Percentiles rank a stretch among this genome's conserved stretches.
Evolutionary conservation across 2,113 vertebrate genomes (phyloP).

Genomic region (Hyperopisus bebe): DNA sequence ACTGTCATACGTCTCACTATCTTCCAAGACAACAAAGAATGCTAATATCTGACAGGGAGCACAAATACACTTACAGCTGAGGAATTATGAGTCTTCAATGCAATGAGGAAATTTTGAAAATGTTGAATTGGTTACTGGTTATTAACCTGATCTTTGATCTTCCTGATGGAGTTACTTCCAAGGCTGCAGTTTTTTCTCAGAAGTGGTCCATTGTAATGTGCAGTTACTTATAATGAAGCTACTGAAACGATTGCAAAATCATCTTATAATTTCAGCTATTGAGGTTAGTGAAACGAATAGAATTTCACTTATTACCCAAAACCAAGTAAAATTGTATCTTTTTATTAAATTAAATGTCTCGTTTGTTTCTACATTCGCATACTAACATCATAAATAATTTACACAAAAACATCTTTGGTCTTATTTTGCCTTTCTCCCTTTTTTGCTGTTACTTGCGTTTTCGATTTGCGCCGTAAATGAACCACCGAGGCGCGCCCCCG

Average conservation of each 20-base stretch:
- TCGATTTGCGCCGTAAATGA: background rate
- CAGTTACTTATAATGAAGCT: background rate
- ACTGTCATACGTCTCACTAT: background rate
- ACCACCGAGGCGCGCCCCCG: constrained; percentile 13
- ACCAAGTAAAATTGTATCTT: background rate
- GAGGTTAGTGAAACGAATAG: background rate
- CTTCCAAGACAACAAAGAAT: background rate
- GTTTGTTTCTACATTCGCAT: background rate
- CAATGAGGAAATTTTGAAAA: background rate
- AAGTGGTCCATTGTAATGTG: background rate
- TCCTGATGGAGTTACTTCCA: background rate
- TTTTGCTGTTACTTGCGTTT: background rate
- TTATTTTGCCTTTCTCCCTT: background rate
- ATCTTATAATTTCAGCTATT: background rate
- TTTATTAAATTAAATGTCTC: background rate
- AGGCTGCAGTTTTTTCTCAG: background rate
- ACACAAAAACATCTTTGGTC: background rate
- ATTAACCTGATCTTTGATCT: background rate
- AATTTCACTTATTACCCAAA: background rate
- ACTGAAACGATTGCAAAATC: background rate
- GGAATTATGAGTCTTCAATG: background rate
- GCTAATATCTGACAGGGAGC: background rate
- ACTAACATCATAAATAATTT: background rate
- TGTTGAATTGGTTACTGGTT: background rate
- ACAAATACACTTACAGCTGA: background rate